A percentile compares a stretch with the other conserved stretches of the same genome.
Conservation (phyloP, 2,888 invertebrate genomes). For the Boloria euphrosyne region DNA sequence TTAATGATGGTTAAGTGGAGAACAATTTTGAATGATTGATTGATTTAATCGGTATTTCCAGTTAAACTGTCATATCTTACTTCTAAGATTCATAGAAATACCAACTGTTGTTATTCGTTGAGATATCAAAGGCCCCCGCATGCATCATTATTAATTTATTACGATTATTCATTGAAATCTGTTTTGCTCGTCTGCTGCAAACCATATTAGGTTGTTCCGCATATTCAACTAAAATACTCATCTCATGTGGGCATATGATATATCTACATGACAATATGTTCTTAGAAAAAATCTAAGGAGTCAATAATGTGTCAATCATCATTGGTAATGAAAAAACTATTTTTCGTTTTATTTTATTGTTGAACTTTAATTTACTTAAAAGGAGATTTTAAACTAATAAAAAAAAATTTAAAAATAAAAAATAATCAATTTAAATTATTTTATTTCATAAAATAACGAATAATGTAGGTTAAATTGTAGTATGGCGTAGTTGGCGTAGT, state of each 20-base stretch:
- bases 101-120: not conserved
- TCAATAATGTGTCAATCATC: too few species aligned
- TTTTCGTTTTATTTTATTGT: too few species aligned
- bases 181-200: not conserved
- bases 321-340: too few species aligned
- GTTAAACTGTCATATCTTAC: not conserved
- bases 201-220: conserved; percentile 1
- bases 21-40: not conserved
- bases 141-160: conserved; percentile 15
- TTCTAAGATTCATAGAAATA: conserved; percentile 6
- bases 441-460: too few species aligned
- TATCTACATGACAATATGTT: too few species aligned
- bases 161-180: conserved; percentile 13
- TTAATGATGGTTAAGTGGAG: conserved; percentile 26
- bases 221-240: conserved; percentile 1
- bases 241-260: conserved; percentile 1
- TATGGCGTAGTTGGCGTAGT: too few species aligned
- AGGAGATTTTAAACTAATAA: too few species aligned
- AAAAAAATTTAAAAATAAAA: too few species aligned
- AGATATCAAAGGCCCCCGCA: conserved; percentile 6
- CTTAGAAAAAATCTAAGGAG: too few species aligned
- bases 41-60: conserved; percentile 6
- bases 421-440: too few species aligned
- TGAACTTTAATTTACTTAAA: too few species aligned
- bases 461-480: too few species aligned